Conservation (phyloP, 1,140 invertebrate genomes). For the Druon quercuslanigerum region DNA sequence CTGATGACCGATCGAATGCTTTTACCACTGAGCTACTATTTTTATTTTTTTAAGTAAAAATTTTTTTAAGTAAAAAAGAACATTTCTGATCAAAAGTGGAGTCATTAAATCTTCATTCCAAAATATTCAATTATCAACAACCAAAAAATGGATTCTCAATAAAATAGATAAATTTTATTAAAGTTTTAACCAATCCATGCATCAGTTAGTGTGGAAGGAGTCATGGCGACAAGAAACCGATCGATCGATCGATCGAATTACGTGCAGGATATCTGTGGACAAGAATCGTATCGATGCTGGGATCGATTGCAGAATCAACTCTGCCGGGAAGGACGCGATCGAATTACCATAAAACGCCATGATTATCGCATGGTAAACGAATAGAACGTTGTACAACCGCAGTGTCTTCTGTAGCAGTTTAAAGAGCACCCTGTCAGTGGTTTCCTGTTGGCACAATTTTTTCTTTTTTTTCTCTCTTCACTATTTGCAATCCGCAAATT, state of each 20-base stretch:
- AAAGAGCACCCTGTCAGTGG: conserved; percentile 56
- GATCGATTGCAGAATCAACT: conserved; percentile 70
- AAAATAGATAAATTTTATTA: too few relatives aligned
- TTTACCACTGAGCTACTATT: too few relatives aligned
- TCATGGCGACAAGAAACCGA: conserved; percentile 54
- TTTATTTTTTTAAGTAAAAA: too few relatives aligned
- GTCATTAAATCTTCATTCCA: too few relatives aligned
- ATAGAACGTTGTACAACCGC: conserved; percentile 72
- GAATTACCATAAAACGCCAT: conserved; percentile 75
- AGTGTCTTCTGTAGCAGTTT: conserved; percentile 71
- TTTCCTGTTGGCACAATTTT: conserved; percentile 46
- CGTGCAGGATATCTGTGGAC: conserved; percentile 50
- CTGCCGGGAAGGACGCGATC: conserved; percentile 63
- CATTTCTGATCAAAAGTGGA: too few relatives aligned
- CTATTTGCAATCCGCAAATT: too few relatives aligned
- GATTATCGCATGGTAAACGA: conserved; percentile 76
- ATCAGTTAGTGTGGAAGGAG: conserved; percentile 47
- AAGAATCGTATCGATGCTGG: conserved; percentile 63
- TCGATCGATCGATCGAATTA: conserved; percentile 63
- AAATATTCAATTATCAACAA: too few relatives aligned
- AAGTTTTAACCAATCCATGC: conserved; percentile 9
- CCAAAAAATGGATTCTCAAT: too few relatives aligned
- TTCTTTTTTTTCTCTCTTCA: too few relatives aligned
- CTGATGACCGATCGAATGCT: too few relatives aligned
- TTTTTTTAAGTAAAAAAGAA: too few relatives aligned